These are phyloP conservation scores for Tenualosa thibaudeaui DNA, from an alignment of 2,797 vertebrate genomes.

Conservation along the genomic window DNA sequence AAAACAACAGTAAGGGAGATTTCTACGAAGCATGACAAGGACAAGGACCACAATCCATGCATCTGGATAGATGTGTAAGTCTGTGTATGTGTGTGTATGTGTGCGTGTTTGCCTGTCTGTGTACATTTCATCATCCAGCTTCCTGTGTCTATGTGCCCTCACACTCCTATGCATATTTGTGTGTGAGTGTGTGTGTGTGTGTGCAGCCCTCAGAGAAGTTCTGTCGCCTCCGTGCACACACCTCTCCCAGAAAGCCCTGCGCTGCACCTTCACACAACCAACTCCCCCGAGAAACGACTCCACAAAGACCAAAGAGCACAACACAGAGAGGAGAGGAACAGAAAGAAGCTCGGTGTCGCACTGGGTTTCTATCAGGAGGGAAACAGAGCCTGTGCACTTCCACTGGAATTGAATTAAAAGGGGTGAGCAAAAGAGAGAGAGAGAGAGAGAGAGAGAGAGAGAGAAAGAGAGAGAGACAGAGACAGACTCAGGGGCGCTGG, in stretches of 20 bases:
- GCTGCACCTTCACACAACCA: not conserved
- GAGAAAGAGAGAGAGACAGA: slow-evolving; percentile 33
- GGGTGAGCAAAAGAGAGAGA: slow-evolving; percentile 17
- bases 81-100: not conserved
- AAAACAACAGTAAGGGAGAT: too few relatives aligned
- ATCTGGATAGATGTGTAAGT: not conserved
- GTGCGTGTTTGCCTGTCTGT: not conserved
- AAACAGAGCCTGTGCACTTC: slow-evolving; percentile 28
- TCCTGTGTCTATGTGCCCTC: not conserved
- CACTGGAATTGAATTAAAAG: slow-evolving; percentile 39
- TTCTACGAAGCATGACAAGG: too few relatives aligned
- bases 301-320: slow-evolving; percentile 20
- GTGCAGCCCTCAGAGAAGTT: not conserved
- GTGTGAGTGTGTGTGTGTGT: not conserved
- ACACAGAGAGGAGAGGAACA: not conserved
- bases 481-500: slow-evolving; percentile 43
- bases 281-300: not conserved
- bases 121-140: not conserved
- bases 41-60: not conserved
- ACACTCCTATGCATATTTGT: not conserved
- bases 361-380: slow-evolving; percentile 12
- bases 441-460: slow-evolving; percentile 31
- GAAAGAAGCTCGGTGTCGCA: slow-evolving; percentile 1
- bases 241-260: not conserved
- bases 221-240: not conserved